Evolutionary conservation across 2,888 invertebrate species (phyloP).

Genomic region (Eupithecia tripunctaria): DNA sequence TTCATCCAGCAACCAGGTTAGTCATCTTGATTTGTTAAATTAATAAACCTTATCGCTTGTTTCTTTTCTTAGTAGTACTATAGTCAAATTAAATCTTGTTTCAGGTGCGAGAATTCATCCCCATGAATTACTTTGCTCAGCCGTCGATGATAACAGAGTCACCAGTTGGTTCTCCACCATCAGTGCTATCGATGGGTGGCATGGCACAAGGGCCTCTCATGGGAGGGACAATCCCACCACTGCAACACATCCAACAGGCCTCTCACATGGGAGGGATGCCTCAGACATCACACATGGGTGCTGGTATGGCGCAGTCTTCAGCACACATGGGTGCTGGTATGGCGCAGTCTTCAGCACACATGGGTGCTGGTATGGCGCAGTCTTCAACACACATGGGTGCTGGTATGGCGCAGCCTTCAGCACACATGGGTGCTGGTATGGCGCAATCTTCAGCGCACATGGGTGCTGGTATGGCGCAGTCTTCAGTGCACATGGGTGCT

Average conservation of each 20-base stretch:
- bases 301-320: conserved; percentile 10
- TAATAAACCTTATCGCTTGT: not conserved
- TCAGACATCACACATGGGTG: conserved; percentile 23
- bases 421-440: conserved; percentile 26
- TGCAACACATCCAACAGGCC: too few relatives aligned
- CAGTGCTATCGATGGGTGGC: conserved; percentile 46
- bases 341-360: too few relatives aligned
- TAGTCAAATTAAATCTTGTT: conserved; percentile 16
- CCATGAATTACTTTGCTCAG: conserved; percentile 67
- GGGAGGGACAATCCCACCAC: not conserved
- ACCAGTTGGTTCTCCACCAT: conserved; percentile 65
- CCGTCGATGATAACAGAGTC: conserved; percentile 65
- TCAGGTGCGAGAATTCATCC: conserved; percentile 73
- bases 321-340: too few relatives aligned
- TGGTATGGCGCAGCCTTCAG: too few relatives aligned
- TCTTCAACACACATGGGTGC: conserved; percentile 29
- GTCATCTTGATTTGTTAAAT: not conserved
- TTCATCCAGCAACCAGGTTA: conserved; percentile 57
- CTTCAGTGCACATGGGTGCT: too few relatives aligned
- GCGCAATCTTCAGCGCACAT: conserved; percentile 20
- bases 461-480: too few relatives aligned
- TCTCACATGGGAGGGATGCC: conserved; percentile 21
- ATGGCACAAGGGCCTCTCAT: conserved; percentile 14
- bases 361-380: too few relatives aligned
- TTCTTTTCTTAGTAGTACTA: not conserved